Conservation (phyloP, 2,113 vertebrate species). For the Centropus unirufus region DNA sequence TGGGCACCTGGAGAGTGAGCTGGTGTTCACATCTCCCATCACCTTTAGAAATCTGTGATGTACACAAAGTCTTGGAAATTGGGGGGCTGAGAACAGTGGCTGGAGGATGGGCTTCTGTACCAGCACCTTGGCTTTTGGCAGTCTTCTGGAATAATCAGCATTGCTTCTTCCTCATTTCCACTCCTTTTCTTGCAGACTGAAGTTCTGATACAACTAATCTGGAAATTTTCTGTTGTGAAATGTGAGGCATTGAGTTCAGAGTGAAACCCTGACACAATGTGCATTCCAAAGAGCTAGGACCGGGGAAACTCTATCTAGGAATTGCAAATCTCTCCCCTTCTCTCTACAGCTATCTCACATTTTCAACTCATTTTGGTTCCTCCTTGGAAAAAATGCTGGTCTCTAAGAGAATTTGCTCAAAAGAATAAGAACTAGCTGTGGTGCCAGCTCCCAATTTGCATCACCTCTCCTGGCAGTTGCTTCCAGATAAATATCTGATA, state of each 20-base stretch:
- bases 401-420: neutral
- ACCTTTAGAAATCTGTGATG: neutral
- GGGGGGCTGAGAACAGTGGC: neutral
- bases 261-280: neutral
- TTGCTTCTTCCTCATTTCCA: neutral
- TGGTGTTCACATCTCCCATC: neutral
- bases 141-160: neutral
- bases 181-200: neutral
- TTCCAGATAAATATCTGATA: neutral
- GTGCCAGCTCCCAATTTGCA: rapidly evolving
- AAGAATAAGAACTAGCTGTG: neutral
- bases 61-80: neutral
- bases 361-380: neutral
- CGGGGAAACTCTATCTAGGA: neutral
- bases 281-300: neutral
- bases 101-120: neutral
- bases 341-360: neutral
- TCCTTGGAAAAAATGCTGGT: neutral
- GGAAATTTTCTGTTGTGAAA: neutral
- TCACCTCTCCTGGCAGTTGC: neutral
- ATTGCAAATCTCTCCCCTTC: neutral
- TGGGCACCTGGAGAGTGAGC: neutral
- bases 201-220: neutral
- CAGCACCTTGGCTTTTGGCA: neutral
- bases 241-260: neutral